phyloP scores from a whole-genome alignment of 2,113 vertebrate genomes.

The Odobenus rosmarus region DNA sequence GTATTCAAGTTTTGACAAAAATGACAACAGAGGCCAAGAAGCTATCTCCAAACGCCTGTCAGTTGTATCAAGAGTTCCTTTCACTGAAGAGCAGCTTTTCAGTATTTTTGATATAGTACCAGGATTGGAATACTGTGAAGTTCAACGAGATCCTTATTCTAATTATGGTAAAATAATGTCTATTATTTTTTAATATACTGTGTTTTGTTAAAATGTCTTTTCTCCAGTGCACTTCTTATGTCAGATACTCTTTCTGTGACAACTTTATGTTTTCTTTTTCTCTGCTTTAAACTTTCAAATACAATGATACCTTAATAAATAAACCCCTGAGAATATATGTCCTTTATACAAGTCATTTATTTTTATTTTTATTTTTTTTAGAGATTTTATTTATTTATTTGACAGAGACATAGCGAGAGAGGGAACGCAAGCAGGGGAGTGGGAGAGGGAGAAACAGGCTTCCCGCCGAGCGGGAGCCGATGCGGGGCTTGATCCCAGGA shows the following conservation, averaged over 20 bases:
- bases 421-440: too few relatives aligned
- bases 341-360: neutral
- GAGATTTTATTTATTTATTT: too few relatives aligned
- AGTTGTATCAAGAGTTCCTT: slow-evolving; percentile 89
- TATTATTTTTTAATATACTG: slow-evolving; percentile 24
- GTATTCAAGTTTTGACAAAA: slow-evolving; percentile 84
- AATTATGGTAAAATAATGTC: slow-evolving; percentile 82
- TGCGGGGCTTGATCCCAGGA: too few relatives aligned
- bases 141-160: slow-evolving; percentile 92
- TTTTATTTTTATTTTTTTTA: neutral
- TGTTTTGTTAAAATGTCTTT: slow-evolving; percentile 41
- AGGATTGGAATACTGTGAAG: slow-evolving; percentile 95
- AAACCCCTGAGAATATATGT: neutral
- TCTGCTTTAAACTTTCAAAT: slow-evolving; percentile 21
- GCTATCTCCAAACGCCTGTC: slow-evolving; percentile 92
- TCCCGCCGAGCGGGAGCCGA: too few relatives aligned
- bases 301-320: neutral
- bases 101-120: slow-evolving; percentile 95
- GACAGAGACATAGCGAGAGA: too few relatives aligned
- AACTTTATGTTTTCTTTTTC: slow-evolving; percentile 1
- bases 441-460: too few relatives aligned
- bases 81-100: slow-evolving; percentile 94
- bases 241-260: neutral
- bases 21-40: slow-evolving; percentile 88
- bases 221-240: neutral